Evolutionary conservation across 2,888 invertebrate genomes (phyloP), one percentile per base, ranked within the genome.

Genomic region (Erebia palarica): DNA sequence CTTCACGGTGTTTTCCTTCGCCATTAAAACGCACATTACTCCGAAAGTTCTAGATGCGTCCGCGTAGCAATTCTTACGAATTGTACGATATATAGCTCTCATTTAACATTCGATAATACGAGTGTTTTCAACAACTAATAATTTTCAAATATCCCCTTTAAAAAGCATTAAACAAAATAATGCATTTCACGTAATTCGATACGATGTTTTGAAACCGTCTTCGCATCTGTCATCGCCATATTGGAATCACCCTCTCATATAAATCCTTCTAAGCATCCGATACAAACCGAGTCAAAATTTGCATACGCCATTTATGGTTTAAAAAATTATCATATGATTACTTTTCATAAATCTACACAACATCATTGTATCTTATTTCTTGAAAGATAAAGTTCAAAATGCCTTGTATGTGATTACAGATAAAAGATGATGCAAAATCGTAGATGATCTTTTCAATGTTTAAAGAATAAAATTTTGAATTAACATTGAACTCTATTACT

Each of bases 221-320:
- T 77, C 78, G 83, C 92, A 93, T 92, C 92, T 93, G 92, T 93
- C 92, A 93, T 80, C 92, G 86, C 80, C 80, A 81, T 86, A 88
- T 88, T 88, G 89, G 89, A 73, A 78, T 82, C 82, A 82, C 87
- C 90, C 91, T 76, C 77, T 73, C 76, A 71, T 70, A 75, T 76
- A 79, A 80, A 79, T 80, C 80, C 79, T 78, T 76, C 77, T 71
- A 71, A 65, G 61, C 80, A 79, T 79, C 76, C 80, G 76, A 73
- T 75, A 77, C 71, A 78, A 78, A 74, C 79, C 75, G 77, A 81
- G 78, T 78, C 78, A 75, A 75, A 85, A 92, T 92, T 91, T 91
- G 88, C 92, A 92, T 92, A 92, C 83, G 81, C 87, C 85, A 86
- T 91, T 90, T 86, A 85, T 86, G 87, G 90, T 88, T 87, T 88